Base-by-base conservation (phyloP, 2,797 vertebrate species). In the Ceryle rudis region DNA sequence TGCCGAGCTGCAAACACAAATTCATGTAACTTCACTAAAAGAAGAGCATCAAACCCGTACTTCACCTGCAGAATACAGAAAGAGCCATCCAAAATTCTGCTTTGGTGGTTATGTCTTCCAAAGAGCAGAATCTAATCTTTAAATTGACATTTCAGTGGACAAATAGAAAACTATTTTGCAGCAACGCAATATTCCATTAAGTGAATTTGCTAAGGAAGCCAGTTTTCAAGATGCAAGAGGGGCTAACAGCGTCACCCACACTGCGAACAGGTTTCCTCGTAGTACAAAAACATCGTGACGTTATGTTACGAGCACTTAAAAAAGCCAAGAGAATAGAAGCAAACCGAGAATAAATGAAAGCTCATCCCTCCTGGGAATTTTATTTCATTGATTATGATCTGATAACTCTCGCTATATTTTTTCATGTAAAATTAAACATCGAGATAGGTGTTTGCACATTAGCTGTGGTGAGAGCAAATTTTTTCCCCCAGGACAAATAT, bases 361-460 rank as follows among this genome's bases (percentile, higher is more conserved):
- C 35, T 89, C 54, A 31, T 31, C 62, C n/a, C 67, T 92, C 75
- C 89, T 87, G 55, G 55, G 52, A 82, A 42, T 35, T 95, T 80
- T 73, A 79, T 82, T 85, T 91, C 23, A 54, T 60, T 64, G 87
- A 95, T 91, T 93, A 95, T 65, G 57, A 85, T 51, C 64, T 71
- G 17, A 9, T 89, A 71, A 60, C 52, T 49, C 42, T 57, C 86
- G 28, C 11, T 86, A 3, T 37, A 60, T 47, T 89, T 69, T 81
- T 93, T 67, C 14, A 47, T 15, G 15, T 57, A 67, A 85, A 95
- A 42, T 78, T 81, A 81, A 86, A 88, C 44, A 52, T 39, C 31
- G 67, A 67, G 83, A 61, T 55, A 57, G 23, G 11, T n/a, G 28
- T 51, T 83, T 64, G 37, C 6, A 8, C 3, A 26, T 37, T 86